Evolutionary conservation across 2,113 vertebrate genomes (phyloP).

Genomic region (Glareola pratincola): DNA sequence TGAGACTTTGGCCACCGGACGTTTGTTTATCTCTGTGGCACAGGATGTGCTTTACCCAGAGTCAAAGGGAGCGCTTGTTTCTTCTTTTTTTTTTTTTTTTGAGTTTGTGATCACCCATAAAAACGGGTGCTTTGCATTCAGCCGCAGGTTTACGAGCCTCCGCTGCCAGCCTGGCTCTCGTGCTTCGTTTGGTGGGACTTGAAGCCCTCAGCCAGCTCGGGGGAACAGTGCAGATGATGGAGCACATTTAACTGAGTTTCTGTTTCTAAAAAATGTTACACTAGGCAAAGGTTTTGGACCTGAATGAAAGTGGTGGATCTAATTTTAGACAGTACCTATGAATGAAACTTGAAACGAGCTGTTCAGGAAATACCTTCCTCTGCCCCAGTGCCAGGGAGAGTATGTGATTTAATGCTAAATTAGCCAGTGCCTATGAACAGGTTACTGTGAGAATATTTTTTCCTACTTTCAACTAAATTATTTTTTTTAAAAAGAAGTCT

Average conservation of each 20-base stretch:
- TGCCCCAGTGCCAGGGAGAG: constrained; percentile 57
- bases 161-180: not conserved
- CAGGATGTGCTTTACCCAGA: not conserved
- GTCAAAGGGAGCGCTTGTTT: not conserved
- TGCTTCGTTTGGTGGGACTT: constrained; percentile 8
- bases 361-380: constrained; percentile 77
- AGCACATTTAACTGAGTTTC: constrained; percentile 54
- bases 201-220: not conserved
- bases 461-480: constrained; percentile 24
- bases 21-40: not conserved
- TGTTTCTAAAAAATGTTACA: constrained; percentile 70
- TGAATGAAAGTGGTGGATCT: constrained; percentile 76
- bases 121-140: constrained; percentile 60
- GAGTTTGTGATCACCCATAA: constrained; percentile 1
- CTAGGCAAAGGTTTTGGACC: constrained; percentile 72
- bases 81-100: not conserved
- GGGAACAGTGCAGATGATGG: constrained; percentile 42
- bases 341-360: constrained; percentile 78
- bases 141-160: constrained; percentile 50
- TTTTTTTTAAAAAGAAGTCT: not conserved
- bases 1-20: not conserved
- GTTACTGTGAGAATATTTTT: constrained; percentile 75
- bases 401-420: constrained; percentile 77
- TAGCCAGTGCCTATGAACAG: constrained; percentile 69
- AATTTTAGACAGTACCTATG: constrained; percentile 81